Evolutionary conservation across 2,888 invertebrate species (phyloP), one percentile per base, ranked within the genome.

Genomic region (Polylopha cassiicola): DNA sequence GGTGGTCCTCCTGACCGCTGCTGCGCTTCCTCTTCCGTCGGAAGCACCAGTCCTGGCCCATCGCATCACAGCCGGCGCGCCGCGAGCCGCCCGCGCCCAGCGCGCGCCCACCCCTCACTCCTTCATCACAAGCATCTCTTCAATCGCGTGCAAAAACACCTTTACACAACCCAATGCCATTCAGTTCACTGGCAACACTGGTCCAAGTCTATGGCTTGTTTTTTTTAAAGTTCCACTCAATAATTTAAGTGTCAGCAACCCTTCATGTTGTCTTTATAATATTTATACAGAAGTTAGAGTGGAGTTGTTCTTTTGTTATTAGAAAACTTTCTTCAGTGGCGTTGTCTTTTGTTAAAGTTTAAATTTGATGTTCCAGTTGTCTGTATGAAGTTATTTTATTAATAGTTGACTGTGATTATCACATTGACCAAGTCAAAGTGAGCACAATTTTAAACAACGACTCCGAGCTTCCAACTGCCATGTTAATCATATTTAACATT

Each of bases 21-120:
- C 88, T 89, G 63, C 90, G 87, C 81, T 90, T 91, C 75, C 90
- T 86, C 70, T 90, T 90, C 75, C 90, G 89, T 59, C 89, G 87
- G 75, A 90, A 89, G 86, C 91, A 91, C 90, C 91, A 91, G 79
- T 91, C 91, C 79, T 91, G 91, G 71, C 91, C 91, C 91, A 91
- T 91, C 72, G 77, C 85, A 78, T 82, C 84, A 80, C 84, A 84
- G 73, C 84, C 79, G 73, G 78, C 77, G 72, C 80, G 77, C 78
- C 84, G 78, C 72, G 84, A 84, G 63, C 84, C 78, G 64, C 84
- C 80, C 65, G 82, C 84, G 72, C 84, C 84, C 84, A 84, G 82
- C 68, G 74, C 81, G 67, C 73, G 69, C 64, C 47, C 53, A 50
- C 47, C 47, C 50, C 69, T 74, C 73, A 75, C 70, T 61, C 67